These are phyloP conservation scores for Eledone cirrhosa DNA, from an alignment of 2,888 invertebrate genomes.

Conservation along the genomic window DNA sequence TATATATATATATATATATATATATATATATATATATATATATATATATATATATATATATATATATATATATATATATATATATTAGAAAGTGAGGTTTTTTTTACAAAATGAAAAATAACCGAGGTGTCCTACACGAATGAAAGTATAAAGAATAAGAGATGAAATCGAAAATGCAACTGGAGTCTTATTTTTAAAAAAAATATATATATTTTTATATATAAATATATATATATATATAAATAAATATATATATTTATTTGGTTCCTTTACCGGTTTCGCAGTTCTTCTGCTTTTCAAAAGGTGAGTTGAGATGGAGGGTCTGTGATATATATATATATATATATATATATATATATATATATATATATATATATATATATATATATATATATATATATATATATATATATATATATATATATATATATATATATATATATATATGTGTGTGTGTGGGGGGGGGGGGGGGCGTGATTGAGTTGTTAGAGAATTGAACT, in stretches of 20 bases:
- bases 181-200: too few species aligned
- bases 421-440: conserved; percentile 9
- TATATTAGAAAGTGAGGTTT: too few species aligned
- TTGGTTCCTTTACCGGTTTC: too few species aligned
- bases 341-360: conserved; percentile 13
- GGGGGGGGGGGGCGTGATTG: too few species aligned
- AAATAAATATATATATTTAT: neutral
- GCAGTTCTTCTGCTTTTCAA: too few species aligned
- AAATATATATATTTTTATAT: conserved; percentile 6
- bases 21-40: conserved; percentile 1
- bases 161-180: too few species aligned
- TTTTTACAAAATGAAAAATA: too few species aligned
- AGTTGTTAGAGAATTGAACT: too few species aligned
- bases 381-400: conserved; percentile 18
- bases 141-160: too few species aligned
- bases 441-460: neutral
- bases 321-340: too few species aligned
- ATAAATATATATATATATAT: neutral
- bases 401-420: conserved; percentile 3
- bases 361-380: conserved; percentile 17
- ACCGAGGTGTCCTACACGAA: too few species aligned
- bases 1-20: conserved; percentile 4
- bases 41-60: neutral
- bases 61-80: neutral
- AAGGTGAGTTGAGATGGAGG: too few species aligned